Conservation (phyloP, 2,888 invertebrate species). For the Oasisia sp. region DNA sequence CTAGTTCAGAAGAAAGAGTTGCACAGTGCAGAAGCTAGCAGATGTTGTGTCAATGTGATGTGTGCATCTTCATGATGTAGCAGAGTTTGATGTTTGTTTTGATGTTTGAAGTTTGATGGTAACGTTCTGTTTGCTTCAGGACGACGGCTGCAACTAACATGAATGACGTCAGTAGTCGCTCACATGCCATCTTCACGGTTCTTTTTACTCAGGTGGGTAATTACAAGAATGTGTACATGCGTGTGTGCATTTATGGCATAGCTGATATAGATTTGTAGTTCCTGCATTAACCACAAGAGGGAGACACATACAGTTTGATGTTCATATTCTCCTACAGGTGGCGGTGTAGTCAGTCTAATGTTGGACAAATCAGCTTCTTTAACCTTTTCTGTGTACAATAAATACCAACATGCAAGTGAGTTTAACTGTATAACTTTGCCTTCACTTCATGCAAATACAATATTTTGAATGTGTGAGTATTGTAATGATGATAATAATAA, state of each 20-base stretch:
- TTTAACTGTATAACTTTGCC: too few relatives aligned
- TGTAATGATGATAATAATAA: too few relatives aligned
- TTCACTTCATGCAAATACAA: background rate
- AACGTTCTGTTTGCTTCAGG: constrained; percentile 65
- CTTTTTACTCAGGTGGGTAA: constrained; percentile 62
- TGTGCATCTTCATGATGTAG: background rate
- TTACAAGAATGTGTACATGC: background rate
- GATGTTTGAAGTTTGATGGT: background rate
- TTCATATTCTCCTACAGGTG: background rate
- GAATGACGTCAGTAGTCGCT: constrained; percentile 76
- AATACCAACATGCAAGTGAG: too few relatives aligned
- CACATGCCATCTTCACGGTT: constrained; percentile 72
- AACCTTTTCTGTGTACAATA: too few relatives aligned
- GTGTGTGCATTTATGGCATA: background rate
- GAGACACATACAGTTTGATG: background rate
- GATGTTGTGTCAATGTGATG: background rate
- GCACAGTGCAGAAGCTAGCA: background rate
- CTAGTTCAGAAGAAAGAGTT: too few relatives aligned
- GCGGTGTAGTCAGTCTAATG: background rate
- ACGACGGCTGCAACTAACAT: constrained; percentile 78
- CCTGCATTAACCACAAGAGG: background rate
- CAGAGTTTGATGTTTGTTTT: too few relatives aligned
- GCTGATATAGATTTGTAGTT: background rate
- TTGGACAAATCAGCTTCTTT: too few relatives aligned
- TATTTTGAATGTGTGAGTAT: background rate